Evolutionary conservation across 2,797 vertebrate genomes (phyloP).

Genomic region (Pteronotus mesoamericanus): DNA sequence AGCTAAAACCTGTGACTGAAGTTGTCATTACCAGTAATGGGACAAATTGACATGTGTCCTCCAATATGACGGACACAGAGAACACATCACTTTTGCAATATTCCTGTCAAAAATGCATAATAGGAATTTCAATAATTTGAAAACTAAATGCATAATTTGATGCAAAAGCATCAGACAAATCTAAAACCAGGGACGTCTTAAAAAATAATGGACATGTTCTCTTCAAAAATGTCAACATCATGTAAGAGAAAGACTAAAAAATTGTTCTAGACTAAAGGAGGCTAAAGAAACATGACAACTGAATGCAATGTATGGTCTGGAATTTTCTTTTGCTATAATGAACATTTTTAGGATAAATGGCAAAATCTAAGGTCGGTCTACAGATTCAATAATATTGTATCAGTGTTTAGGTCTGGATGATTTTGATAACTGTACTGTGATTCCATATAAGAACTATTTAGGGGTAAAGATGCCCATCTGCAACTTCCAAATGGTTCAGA

Average conservation of each 20-base stretch:
- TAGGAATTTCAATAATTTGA: background rate
- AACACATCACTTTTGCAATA: background rate
- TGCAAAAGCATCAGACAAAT: background rate
- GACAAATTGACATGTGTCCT: background rate
- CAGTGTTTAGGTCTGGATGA: background rate
- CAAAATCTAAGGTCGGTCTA: background rate
- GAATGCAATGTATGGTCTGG: background rate
- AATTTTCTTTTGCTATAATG: background rate
- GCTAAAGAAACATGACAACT: background rate
- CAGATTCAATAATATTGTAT: background rate
- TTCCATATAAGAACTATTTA: background rate
- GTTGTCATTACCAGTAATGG: background rate
- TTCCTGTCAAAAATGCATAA: background rate
- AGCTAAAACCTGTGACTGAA: background rate
- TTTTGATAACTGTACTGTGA: background rate
- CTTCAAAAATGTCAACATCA: background rate
- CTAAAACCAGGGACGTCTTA: background rate
- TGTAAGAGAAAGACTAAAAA: background rate
- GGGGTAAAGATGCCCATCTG: background rate
- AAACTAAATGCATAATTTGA: background rate
- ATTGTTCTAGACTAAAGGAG: background rate
- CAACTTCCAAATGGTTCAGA: background rate
- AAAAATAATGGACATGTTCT: background rate
- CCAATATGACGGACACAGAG: background rate
- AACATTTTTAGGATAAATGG: background rate